phyloP scores from a whole-genome alignment of 2,113 vertebrate genomes.

The Channa maculata region DNA sequence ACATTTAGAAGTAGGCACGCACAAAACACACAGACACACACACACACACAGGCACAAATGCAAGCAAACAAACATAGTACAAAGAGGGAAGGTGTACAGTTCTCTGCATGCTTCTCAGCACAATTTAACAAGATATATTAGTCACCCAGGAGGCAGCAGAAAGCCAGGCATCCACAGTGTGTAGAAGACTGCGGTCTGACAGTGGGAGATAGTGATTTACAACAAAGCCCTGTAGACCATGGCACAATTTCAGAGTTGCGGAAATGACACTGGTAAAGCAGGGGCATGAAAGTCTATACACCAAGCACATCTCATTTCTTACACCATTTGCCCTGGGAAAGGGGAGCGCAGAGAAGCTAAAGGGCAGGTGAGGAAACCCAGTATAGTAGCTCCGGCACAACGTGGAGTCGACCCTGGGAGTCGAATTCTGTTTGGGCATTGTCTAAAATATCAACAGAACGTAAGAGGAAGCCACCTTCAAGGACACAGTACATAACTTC shows the following conservation, averaged over 20 bases:
- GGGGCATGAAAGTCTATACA: slow-evolving; percentile 65
- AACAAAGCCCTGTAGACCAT: slow-evolving; percentile 73
- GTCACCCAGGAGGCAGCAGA: slow-evolving; percentile 72
- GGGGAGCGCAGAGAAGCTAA: slow-evolving; percentile 15
- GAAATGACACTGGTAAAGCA: slow-evolving; percentile 68
- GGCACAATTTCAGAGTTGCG: slow-evolving; percentile 68
- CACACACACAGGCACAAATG: slow-evolving; percentile 21
- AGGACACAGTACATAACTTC: slow-evolving; percentile 24
- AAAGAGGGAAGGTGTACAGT: slow-evolving; percentile 59
- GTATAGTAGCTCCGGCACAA: slow-evolving; percentile 25
- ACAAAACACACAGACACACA: slow-evolving; percentile 10
- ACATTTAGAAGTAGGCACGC: slow-evolving; percentile 6
- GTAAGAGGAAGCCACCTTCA: slow-evolving; percentile 19
- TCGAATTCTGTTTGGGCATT: slow-evolving; percentile 27
- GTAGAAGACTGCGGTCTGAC: slow-evolving; percentile 68
- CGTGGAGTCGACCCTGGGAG: slow-evolving; percentile 5
- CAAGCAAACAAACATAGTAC: slow-evolving; percentile 57
- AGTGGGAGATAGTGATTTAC: slow-evolving; percentile 77
- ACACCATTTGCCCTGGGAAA: slow-evolving; percentile 59
- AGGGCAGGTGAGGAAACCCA: slow-evolving; percentile 41
- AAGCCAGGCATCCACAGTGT: slow-evolving; percentile 57
- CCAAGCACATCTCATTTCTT: slow-evolving; percentile 60
- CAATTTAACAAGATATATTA: slow-evolving; percentile 79
- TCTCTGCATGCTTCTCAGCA: slow-evolving; percentile 71
- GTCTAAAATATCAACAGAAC: slow-evolving; percentile 14